These are phyloP conservation scores for Acyrthosiphon pisum DNA, from an alignment of 1,140 invertebrate genomes.

Conservation along the genomic window DNA sequence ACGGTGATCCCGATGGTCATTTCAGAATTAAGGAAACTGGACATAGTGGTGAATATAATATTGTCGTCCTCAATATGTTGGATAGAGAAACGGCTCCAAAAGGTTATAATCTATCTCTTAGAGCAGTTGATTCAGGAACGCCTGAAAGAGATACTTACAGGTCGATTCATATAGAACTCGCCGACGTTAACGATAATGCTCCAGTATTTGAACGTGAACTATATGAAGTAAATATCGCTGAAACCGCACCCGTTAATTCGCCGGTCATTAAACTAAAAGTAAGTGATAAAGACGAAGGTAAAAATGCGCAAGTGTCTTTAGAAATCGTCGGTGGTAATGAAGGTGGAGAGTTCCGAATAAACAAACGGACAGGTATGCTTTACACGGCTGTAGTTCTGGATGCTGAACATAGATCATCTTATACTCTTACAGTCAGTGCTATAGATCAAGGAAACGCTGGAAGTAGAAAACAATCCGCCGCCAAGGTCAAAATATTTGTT, in stretches of 20 bases:
- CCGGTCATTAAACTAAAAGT: constrained; percentile 87
- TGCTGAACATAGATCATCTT: constrained; percentile 85
- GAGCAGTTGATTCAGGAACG: constrained; percentile 82
- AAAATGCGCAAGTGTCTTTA: constrained; percentile 82
- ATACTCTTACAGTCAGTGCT: constrained; percentile 89
- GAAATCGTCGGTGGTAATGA: constrained; percentile 93
- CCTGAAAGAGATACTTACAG: constrained; percentile 79
- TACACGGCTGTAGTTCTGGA: constrained; percentile 86
- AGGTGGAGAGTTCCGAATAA: constrained; percentile 85
- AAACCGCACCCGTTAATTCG: constrained; percentile 87
- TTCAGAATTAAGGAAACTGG: constrained; percentile 75
- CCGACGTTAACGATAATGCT: constrained; percentile 83
- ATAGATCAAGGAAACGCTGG: constrained; percentile 87
- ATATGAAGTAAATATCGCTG: constrained; percentile 86
- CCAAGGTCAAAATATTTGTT: constrained; percentile 87
- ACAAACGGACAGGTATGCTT: constrained; percentile 87
- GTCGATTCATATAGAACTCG: constrained; percentile 77
- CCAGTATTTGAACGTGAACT: constrained; percentile 88
- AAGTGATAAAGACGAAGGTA: constrained; percentile 81
- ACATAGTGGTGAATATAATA: constrained; percentile 71
- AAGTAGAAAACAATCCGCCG: constrained; percentile 83
- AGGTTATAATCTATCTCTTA: constrained; percentile 86
- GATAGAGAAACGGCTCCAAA: constrained; percentile 78
- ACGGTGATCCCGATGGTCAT: constrained; percentile 86
- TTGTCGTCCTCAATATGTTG: constrained; percentile 77